phyloP scores from a whole-genome alignment of 1,140 invertebrate genomes.

The Caerostris extrusa region DNA sequence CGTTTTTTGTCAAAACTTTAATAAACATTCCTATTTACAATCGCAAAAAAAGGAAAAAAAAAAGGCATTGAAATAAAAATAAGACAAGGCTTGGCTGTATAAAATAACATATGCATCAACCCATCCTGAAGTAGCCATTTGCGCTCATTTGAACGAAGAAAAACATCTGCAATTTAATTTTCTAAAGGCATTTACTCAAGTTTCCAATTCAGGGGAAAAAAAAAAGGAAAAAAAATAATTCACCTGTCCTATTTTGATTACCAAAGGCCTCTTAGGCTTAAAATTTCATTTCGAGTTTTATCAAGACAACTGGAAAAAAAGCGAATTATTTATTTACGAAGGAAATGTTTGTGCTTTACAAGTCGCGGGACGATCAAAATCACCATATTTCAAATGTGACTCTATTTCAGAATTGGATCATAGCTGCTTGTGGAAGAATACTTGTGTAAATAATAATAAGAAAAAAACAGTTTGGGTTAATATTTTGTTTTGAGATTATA shows the following conservation, averaged over 20 bases:
- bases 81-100: not conserved
- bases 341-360: not conserved
- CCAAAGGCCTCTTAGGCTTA: not conserved
- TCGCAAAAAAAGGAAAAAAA: not conserved
- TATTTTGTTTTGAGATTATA: too few species aligned
- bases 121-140: not conserved
- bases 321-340: not conserved
- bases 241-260: conserved; percentile 9
- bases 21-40: not conserved
- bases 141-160: not conserved
- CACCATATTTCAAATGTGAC: conserved; percentile 5
- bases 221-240: not conserved
- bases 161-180: not conserved
- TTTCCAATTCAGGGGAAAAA: not conserved
- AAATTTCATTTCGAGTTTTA: conserved; percentile 6
- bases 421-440: not conserved
- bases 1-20: not conserved
- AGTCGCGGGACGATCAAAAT: not conserved
- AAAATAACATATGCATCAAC: not conserved
- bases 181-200: not conserved
- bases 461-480: not conserved
- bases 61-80: not conserved
- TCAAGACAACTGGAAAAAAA: not conserved
- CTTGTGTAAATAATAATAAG: not conserved
- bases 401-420: not conserved